Conservation (phyloP, 1,140 invertebrate species). For the Charaxes varanes region DNA sequence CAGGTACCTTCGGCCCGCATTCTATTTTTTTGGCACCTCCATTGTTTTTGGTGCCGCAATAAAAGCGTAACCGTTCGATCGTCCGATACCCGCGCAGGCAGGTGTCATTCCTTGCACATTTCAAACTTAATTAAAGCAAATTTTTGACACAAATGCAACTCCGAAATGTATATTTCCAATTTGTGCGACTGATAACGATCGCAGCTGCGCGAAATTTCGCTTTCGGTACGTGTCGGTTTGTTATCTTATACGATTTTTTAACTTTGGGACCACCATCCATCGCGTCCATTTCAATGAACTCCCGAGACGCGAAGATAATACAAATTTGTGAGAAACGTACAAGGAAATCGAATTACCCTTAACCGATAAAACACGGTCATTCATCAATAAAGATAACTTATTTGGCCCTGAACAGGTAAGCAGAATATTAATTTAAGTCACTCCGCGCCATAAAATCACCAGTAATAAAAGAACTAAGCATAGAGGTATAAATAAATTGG, state of each 20-base stretch:
- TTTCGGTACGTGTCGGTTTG: slow-evolving; percentile 32
- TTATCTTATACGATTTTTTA: slow-evolving; percentile 32
- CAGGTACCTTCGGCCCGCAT: slow-evolving; percentile 49
- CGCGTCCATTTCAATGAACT: slow-evolving; percentile 32
- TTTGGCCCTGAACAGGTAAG: no score
- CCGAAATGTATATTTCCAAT: slow-evolving; percentile 30
- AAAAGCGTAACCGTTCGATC: slow-evolving; percentile 61
- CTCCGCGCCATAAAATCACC: no score
- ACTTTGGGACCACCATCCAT: slow-evolving; percentile 24
- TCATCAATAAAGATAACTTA: slow-evolving; percentile 38
- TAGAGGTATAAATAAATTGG: no score
- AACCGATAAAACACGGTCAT: slow-evolving; percentile 39
- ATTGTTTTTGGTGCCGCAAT: slow-evolving; percentile 66
- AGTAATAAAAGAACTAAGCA: no score
- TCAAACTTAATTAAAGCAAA: slow-evolving; percentile 58
- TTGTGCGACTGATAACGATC: slow-evolving; percentile 36
- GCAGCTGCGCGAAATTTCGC: slow-evolving; percentile 51
- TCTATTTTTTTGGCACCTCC: slow-evolving; percentile 65
- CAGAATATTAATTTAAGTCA: no score
- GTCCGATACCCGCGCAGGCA: slow-evolving; percentile 53
- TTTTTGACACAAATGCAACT: slow-evolving; percentile 45
- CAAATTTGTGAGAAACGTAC: slow-evolving; percentile 26
- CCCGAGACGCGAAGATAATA: slow-evolving; percentile 39
- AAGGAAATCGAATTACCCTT: slow-evolving; percentile 32
- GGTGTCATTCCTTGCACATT: slow-evolving; percentile 62